Conservation (phyloP, 2,113 vertebrate genomes). For the Otocyon megalotis region DNA sequence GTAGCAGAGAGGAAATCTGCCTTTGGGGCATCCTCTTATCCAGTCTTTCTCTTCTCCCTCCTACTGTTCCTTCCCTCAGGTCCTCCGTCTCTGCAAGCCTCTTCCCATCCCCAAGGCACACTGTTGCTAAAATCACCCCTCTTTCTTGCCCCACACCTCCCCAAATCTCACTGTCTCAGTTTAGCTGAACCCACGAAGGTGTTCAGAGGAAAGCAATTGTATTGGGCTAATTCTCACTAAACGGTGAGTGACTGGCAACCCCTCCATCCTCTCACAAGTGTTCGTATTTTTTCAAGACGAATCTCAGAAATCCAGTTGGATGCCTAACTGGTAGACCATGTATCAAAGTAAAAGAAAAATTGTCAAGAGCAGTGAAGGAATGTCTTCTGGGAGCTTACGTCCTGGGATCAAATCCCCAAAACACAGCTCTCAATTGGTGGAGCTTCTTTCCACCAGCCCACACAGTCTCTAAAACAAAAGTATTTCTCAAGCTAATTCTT, state of each 20-base stretch:
- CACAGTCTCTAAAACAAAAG: conserved; percentile 5
- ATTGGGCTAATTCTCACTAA: conserved; percentile 54
- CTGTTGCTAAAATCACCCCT: neutral
- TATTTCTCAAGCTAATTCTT: conserved; percentile 28
- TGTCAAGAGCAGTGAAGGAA: conserved; percentile 19
- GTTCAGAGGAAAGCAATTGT: neutral
- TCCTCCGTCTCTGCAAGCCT: neutral
- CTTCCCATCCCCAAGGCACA: neutral
- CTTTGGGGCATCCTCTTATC: neutral
- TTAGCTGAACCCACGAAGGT: neutral
- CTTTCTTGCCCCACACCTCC: neutral
- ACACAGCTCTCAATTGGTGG: conserved; percentile 20
- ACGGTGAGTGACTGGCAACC: conserved; percentile 13
- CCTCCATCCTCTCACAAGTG: neutral
- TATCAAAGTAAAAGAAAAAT: conserved; percentile 52
- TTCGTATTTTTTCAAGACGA: conserved; percentile 2
- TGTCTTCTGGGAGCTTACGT: neutral
- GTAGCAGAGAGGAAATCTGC: neutral
- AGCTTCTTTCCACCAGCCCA: neutral
- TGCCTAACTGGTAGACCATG: neutral
- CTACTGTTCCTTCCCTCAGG: neutral
- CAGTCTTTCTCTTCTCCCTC: neutral
- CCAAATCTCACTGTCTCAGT: neutral
- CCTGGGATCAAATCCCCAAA: conserved; percentile 41
- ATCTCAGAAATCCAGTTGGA: neutral